Evolutionary conservation across 1,140 invertebrate species (phyloP).

Genomic region (Periplaneta americana): DNA sequence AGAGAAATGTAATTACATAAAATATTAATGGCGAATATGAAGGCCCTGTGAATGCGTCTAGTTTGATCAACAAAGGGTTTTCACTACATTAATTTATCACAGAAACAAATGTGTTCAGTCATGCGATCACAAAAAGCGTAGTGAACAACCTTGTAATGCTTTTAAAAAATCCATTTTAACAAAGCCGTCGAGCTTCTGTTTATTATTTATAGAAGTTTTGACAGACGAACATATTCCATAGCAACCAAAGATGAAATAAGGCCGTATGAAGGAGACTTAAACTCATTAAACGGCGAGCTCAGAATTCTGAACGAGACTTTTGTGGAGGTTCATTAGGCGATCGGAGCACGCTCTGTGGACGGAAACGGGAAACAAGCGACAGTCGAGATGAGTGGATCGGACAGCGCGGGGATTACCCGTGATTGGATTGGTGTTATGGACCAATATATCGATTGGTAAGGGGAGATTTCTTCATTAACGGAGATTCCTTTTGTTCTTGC

Average conservation of each 20-base stretch:
- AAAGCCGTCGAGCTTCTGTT: background rate
- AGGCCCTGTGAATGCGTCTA: too few species aligned
- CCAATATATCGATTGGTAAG: background rate
- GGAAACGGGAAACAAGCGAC: background rate
- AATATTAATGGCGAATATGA: too few species aligned
- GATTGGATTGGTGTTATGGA: background rate
- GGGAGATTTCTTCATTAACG: background rate
- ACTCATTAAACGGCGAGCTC: background rate
- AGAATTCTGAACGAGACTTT: too few species aligned
- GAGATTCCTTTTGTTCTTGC: background rate
- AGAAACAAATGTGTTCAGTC: background rate
- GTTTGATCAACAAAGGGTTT: background rate
- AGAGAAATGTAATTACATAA: too few species aligned
- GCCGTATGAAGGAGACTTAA: background rate
- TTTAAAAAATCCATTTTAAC: background rate
- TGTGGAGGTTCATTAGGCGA: background rate
- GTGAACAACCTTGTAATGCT: too few species aligned
- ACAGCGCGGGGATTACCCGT: too few species aligned
- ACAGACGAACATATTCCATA: background rate
- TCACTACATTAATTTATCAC: background rate
- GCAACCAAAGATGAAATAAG: background rate
- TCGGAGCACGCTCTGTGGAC: background rate
- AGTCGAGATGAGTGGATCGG: background rate
- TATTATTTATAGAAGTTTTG: background rate
- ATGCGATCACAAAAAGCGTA: too few species aligned